Base-by-base conservation (phyloP, 2,888 invertebrate species). In the Hirtodrosophila cameraria region DNA sequence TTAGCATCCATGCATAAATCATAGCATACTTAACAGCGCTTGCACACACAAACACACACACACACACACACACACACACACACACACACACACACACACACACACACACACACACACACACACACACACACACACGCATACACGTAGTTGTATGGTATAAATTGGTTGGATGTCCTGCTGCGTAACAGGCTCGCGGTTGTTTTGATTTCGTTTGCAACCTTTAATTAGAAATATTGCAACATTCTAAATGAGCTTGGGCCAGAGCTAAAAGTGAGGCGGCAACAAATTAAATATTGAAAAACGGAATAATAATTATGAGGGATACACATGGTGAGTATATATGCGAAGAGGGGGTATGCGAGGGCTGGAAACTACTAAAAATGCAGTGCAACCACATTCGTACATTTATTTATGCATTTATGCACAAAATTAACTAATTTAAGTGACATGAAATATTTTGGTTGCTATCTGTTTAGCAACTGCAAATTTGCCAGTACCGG, bases 181-280 rank as follows among this genome's bases (percentile, higher is more conserved):
- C 50, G 64, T 54, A 57, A 61, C 61, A 15, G 75, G 49, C 66
- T 61, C 58, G 80, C 77, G 86, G 80, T 83, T 83, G 80, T 83
- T 80, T 86, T 86, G 86, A 86, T 86, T 86, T 76, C 80, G 80
- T 86, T 80, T 83, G 77, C 62, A 83, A 86, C 87, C 79, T 84
- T 81, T 86, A 81, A 86, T 81, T 81, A 86, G 85, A 81, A 86
- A 81, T 81, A 77, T 84, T 81, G 85, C 86, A 82, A 74, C 87
- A 80, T 69, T 66, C 62, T 64, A 80, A 80, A 80, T 86, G 86
- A 83, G 76, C 36, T 54, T 36, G 15, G 20, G 18, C 7, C 23
- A 23, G 20, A 13, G 35, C 41, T 31, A 30, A 13, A 39, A 45
- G 15, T 43, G 53, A 18, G 54, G 48, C 23, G 50, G 39, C 49